Evolutionary conservation across 2,888 invertebrate species (phyloP), one percentile per base, ranked within the genome.

Genomic region (Maniola hyperantus): DNA sequence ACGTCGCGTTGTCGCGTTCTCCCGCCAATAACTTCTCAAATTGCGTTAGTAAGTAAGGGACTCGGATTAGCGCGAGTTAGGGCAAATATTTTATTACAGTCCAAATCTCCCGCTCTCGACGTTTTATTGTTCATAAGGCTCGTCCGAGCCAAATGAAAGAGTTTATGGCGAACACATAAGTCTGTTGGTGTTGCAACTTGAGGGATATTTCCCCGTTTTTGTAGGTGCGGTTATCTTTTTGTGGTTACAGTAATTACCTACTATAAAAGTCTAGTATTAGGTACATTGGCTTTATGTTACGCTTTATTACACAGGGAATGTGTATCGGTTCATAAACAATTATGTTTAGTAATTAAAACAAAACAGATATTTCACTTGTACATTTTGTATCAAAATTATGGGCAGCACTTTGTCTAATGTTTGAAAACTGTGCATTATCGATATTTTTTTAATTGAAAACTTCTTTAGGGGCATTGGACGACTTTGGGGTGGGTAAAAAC

Each of bases 71-170:
- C 89, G 85, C 82, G 87, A 83, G 90, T 88, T 87, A 87, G 89
- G 90, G 92, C 91, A 92, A 92, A 92, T 92, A 92, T 92, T 92
- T 92, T 92, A 92, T 91, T 92, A 92, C 89, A 87, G 90, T 85
- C 92, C 88, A 89, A 91, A 92, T 92, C 90, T 91, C 90, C 87
- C 88, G 90, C 91, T 91, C 92, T 92, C 89, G 85, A 86, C 87
- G 87, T 92, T 92, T 92, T 92, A 92, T 92, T 92, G 92, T 92
- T 92, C 92, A 92, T 92, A 92, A 92, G 92, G 84, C 91, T 89
- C 91, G 91, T 90, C 90, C 90, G 87, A 83, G 89, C 91, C 91
- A 92, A 92, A 92, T 92, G 92, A 92, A 92, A 91, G 89, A 89
- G 90, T 92, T 92, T 92, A 92, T 92, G 88, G 87, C 89, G 76